A percentile compares a stretch with the other conserved stretches of the same genome.
Conservation (phyloP, 2,797 vertebrate species). For the Parauchenoglanis ngamensis region DNA sequence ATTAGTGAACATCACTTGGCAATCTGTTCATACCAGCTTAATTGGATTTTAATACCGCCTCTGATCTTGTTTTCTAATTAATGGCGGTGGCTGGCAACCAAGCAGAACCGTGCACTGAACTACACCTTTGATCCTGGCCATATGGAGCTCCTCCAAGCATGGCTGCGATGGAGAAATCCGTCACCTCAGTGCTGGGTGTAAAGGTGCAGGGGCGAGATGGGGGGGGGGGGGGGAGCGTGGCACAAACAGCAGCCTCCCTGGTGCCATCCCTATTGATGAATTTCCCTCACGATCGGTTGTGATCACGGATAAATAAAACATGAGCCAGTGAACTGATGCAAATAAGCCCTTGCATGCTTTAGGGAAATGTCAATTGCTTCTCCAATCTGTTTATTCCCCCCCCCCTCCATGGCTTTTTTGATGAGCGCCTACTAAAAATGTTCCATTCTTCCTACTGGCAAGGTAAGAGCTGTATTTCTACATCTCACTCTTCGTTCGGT, state of each 20-base stretch:
- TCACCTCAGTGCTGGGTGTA: slow-evolving; percentile 77
- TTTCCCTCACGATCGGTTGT: slow-evolving; percentile 78
- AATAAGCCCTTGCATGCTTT: slow-evolving; percentile 72
- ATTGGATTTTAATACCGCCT: slow-evolving; percentile 87
- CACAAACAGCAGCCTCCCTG: slow-evolving; percentile 63
- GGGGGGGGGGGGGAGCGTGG: slow-evolving; percentile 42
- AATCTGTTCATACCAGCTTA: slow-evolving; percentile 98
- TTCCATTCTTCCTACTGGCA: slow-evolving; percentile 51
- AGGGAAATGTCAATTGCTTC: slow-evolving; percentile 79
- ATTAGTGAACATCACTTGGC: slow-evolving; percentile 99
- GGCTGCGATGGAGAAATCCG: slow-evolving; percentile 77
- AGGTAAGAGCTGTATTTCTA: slow-evolving; percentile 41
- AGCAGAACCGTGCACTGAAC: slow-evolving; percentile 83
- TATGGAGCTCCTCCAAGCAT: slow-evolving; percentile 83
- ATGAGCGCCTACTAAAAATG: slow-evolving; percentile 59
- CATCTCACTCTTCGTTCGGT: slow-evolving; percentile 45
- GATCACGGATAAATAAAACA: slow-evolving; percentile 81
- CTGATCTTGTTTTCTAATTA: slow-evolving; percentile 88
- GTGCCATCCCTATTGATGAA: slow-evolving; percentile 78
- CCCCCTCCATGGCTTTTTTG: slow-evolving; percentile 76
- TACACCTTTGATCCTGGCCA: slow-evolving; percentile 85
- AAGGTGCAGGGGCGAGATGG: slow-evolving; percentile 66
- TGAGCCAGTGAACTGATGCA: slow-evolving; percentile 71
- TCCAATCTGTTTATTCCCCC: slow-evolving; percentile 78
- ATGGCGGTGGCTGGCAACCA: slow-evolving; percentile 82